Conservation (phyloP, 2,888 invertebrate species). For the Cephus spinipes region DNA sequence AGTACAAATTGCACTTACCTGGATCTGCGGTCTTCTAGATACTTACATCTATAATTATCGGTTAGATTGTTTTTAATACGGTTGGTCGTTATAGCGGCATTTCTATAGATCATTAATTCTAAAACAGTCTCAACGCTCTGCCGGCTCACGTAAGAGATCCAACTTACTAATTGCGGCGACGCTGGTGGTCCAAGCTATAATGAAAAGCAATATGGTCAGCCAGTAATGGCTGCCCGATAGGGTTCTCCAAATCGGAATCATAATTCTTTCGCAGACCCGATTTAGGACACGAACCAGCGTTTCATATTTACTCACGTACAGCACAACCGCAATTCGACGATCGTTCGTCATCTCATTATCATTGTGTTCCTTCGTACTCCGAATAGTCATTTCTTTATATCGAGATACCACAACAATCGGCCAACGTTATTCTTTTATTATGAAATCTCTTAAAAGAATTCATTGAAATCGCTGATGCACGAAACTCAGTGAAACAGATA, state of each 20-base stretch:
- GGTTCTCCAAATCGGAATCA: slow-evolving; percentile 38
- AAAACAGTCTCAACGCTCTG: slow-evolving; percentile 40
- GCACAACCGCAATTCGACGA: neutral
- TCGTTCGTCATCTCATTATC: neutral
- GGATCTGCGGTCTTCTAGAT: slow-evolving; percentile 16
- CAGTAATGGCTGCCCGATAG: slow-evolving; percentile 34
- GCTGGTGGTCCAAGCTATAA: slow-evolving; percentile 58
- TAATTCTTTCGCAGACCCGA: slow-evolving; percentile 17
- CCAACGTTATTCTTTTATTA: neutral
- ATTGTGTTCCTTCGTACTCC: neutral
- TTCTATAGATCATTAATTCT: slow-evolving; percentile 54
- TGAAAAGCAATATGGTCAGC: slow-evolving; percentile 56
- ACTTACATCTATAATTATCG: slow-evolving; percentile 26
- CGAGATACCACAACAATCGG: too few relatives aligned
- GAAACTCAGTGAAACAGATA: neutral
- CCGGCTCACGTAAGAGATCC: slow-evolving; percentile 51
- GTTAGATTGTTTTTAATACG: slow-evolving; percentile 8
- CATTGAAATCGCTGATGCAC: neutral
- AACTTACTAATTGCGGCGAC: slow-evolving; percentile 62
- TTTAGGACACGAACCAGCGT: neutral
- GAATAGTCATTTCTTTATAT: neutral
- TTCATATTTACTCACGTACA: neutral
- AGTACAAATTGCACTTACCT: neutral
- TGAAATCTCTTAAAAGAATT: neutral
- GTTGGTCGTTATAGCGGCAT: slow-evolving; percentile 46